Percentiles rank a stretch among this genome's conserved stretches.
phyloP scores from a whole-genome alignment of 1,140 invertebrate genomes.

The Goniozus legneri region DNA sequence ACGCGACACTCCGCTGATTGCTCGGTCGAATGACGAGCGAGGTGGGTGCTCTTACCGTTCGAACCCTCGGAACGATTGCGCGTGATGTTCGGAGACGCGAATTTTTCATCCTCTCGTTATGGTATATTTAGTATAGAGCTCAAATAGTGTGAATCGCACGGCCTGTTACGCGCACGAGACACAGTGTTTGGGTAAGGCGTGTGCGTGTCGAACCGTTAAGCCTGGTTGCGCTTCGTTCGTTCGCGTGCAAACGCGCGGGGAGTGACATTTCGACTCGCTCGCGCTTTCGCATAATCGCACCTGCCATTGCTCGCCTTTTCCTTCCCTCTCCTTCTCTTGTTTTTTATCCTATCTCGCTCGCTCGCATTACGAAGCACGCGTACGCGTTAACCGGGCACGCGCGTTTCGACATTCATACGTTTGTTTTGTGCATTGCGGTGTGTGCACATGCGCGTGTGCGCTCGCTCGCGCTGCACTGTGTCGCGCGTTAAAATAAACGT shows the following conservation, averaged over 20 bases:
- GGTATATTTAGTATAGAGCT: too few relatives aligned
- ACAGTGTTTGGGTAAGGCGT: not conserved
- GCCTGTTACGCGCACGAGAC: too few relatives aligned
- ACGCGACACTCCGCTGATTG: too few relatives aligned
- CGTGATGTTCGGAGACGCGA: too few relatives aligned
- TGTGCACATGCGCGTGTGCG: too few relatives aligned
- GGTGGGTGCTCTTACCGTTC: too few relatives aligned
- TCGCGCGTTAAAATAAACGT: too few relatives aligned
- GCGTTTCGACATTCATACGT: constrained; percentile 5
- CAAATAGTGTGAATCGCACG: too few relatives aligned
- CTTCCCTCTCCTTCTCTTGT: not conserved
- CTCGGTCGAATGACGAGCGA: too few relatives aligned
- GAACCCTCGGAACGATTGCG: too few relatives aligned
- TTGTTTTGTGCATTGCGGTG: not conserved
- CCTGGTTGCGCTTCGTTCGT: constrained; percentile 15
- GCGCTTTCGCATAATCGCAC: constrained; percentile 33
- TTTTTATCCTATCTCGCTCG: not conserved
- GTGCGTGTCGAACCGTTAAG: constrained; percentile 24
- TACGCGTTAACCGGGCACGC: not conserved
- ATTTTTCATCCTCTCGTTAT: too few relatives aligned
- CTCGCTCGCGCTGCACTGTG: too few relatives aligned
- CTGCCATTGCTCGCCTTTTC: constrained; percentile 26
- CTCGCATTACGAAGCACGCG: not conserved
- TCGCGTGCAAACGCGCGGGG: constrained; percentile 13
- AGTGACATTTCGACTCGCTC: constrained; percentile 35